phyloP scores from a whole-genome alignment of 2,113 vertebrate species.

The Morone saxatilis region DNA sequence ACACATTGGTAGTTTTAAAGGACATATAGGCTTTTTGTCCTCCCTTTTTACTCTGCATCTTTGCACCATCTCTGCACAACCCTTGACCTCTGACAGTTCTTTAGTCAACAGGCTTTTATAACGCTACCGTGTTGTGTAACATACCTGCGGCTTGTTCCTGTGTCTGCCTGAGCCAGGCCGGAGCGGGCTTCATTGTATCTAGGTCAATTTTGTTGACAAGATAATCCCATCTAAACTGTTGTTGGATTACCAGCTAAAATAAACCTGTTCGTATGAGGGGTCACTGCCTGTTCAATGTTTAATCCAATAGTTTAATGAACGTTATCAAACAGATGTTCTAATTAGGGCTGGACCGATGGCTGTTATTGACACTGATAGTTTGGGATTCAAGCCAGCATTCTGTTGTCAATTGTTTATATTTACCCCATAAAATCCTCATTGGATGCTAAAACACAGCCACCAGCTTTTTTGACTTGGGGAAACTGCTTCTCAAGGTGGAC shows the following conservation, averaged over 20 bases:
- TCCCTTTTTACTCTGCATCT: background rate
- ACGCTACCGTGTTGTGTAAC: conserved; percentile 52
- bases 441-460: background rate
- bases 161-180: conserved; percentile 28
- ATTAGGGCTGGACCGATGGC: conserved; percentile 11
- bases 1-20: background rate
- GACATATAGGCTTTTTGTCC: background rate
- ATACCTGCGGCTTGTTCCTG: conserved; percentile 45
- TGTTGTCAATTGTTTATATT: background rate
- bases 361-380: background rate
- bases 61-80: background rate
- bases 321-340: conserved; percentile 57
- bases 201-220: conserved; percentile 67
- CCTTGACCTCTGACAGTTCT: conserved; percentile 8
- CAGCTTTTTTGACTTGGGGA: background rate
- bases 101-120: conserved; percentile 26
- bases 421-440: background rate
- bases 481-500: background rate
- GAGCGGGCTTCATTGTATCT: conserved; percentile 14
- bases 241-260: conserved; percentile 71
- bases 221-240: conserved; percentile 68
- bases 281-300: conserved; percentile 50
- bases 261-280: conserved; percentile 56
- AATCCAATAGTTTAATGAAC: conserved; percentile 52
- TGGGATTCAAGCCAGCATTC: background rate